A percentile compares a stretch with the other conserved stretches of the same genome.
phyloP scores from a whole-genome alignment of 2,888 invertebrate species.

The Cenopis cana region DNA sequence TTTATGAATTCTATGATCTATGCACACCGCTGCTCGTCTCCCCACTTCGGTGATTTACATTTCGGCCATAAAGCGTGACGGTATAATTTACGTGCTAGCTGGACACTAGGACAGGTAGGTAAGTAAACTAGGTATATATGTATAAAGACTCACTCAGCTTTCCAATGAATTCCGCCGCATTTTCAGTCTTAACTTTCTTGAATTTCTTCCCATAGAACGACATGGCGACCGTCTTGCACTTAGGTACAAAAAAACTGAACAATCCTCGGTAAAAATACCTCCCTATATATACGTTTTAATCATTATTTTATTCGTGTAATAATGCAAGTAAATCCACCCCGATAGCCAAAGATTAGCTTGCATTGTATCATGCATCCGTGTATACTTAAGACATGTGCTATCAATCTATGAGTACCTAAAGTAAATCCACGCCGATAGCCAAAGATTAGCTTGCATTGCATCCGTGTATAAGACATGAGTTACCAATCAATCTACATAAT shows the following conservation, averaged over 20 bases:
- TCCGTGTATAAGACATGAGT: background rate
- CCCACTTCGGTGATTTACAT: too few relatives aligned
- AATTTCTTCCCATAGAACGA: constrained; percentile 48
- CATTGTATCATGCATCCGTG: too few relatives aligned
- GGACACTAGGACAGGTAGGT: too few relatives aligned
- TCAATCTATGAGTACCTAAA: too few relatives aligned
- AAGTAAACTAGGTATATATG: background rate
- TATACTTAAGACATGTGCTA: too few relatives aligned
- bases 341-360: constrained; percentile 7
- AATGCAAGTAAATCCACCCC: background rate
- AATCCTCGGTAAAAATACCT: background rate
- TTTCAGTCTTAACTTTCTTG: constrained; percentile 46
- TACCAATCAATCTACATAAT: too few relatives aligned
- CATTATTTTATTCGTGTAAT: background rate
- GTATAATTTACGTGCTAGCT: too few relatives aligned
- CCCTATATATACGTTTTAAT: constrained; percentile 25
- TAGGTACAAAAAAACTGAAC: constrained; percentile 2
- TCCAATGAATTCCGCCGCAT: constrained; percentile 44
- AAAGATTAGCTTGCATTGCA: too few relatives aligned
- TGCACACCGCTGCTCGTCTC: too few relatives aligned
- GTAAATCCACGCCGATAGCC: too few relatives aligned
- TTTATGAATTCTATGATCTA: too few relatives aligned
- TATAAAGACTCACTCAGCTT: constrained; percentile 44
- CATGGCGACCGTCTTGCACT: constrained; percentile 34
- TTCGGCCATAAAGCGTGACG: too few relatives aligned